Percentiles rank a stretch among this genome's conserved stretches.
These are phyloP conservation scores for Notarius lentiginosus DNA, from an alignment of 2,113 vertebrate genomes.

Conservation along the genomic window DNA sequence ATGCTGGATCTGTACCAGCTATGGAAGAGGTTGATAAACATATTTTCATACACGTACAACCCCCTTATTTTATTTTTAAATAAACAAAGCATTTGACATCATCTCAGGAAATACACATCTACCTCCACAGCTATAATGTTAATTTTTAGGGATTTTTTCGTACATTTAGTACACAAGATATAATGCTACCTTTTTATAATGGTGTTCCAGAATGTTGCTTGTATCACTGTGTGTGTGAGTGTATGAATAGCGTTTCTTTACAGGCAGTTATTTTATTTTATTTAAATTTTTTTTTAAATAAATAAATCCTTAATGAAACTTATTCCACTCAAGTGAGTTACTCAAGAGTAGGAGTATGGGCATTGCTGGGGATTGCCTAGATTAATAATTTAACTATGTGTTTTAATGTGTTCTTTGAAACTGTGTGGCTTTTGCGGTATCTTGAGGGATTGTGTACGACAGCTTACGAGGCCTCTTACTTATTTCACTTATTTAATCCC, in stretches of 20 bases:
- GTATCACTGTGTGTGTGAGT: slow-evolving; percentile 61
- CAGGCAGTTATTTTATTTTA: slow-evolving; percentile 47
- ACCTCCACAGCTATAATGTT: slow-evolving; percentile 72
- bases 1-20: slow-evolving; percentile 7
- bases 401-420: slow-evolving; percentile 32
- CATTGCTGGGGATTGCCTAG: slow-evolving; percentile 46
- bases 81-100: slow-evolving; percentile 52
- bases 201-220: slow-evolving; percentile 55
- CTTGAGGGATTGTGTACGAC: slow-evolving; percentile 29
- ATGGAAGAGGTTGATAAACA: not conserved
- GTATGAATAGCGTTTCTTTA: slow-evolving; percentile 51
- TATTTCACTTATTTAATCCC: slow-evolving; percentile 69
- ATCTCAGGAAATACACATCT: slow-evolving; percentile 80
- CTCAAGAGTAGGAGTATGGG: slow-evolving; percentile 61
- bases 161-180: slow-evolving; percentile 45
- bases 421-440: slow-evolving; percentile 24
- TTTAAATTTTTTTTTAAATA: slow-evolving; percentile 45
- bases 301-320: slow-evolving; percentile 16
- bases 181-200: slow-evolving; percentile 47
- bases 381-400: slow-evolving; percentile 37
- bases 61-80: not conserved
- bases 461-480: slow-evolving; percentile 27
- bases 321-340: slow-evolving; percentile 63
- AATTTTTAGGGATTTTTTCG: slow-evolving; percentile 60
- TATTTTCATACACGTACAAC: slow-evolving; percentile 37